phyloP scores from a whole-genome alignment of 2,797 vertebrate genomes.

The Phrynocephalus forsythii region DNA sequence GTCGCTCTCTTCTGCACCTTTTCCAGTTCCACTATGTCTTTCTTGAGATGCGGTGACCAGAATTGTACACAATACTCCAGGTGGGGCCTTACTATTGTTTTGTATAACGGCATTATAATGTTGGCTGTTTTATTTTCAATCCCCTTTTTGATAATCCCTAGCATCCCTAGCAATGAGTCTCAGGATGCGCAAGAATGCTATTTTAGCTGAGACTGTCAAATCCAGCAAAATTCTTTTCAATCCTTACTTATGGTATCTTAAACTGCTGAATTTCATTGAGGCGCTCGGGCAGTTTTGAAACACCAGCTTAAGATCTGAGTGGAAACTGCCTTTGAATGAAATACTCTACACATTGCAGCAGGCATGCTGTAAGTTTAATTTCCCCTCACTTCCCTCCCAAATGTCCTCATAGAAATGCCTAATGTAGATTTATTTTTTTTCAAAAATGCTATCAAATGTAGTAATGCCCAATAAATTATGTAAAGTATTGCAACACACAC shows the following conservation, averaged over 20 bases:
- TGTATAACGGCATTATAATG: no score
- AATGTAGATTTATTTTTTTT: constrained; percentile 55
- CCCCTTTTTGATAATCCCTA: no score
- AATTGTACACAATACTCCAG: no score
- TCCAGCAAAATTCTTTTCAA: not conserved
- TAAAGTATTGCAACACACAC: constrained; percentile 58
- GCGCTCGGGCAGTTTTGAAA: not conserved
- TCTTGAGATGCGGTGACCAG: no score
- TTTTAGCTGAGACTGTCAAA: not conserved
- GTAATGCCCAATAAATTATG: constrained; percentile 71
- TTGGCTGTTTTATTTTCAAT: no score
- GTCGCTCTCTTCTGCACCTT: no score
- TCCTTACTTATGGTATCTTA: not conserved
- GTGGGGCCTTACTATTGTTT: no score
- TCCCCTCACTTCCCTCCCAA: constrained; percentile 49
- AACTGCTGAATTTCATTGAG: not conserved
- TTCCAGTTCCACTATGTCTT: no score
- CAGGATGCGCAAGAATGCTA: no score
- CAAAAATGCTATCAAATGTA: constrained; percentile 51
- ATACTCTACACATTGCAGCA: constrained; percentile 1
- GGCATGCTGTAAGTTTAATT: constrained; percentile 41
- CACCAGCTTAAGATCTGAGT: not conserved
- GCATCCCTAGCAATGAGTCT: no score
- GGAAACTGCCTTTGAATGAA: constrained; percentile 30
- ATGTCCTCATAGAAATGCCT: constrained; percentile 55